Evolutionary conservation across 2,113 vertebrate genomes (phyloP), one percentile per base, ranked within the genome.

Genomic region (Centropus unirufus): DNA sequence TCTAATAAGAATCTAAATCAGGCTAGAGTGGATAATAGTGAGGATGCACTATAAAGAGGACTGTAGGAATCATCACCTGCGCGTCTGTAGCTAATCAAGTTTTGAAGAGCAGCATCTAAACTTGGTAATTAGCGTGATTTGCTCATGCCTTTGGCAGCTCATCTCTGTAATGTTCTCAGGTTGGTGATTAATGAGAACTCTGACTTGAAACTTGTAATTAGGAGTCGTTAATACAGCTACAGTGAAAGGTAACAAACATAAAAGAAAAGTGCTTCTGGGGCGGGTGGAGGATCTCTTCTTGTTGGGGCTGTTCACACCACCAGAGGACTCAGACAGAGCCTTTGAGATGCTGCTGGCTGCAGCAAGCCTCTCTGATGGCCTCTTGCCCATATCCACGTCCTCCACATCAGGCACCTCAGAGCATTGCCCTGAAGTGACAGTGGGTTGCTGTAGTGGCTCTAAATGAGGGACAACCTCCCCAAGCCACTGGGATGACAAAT

Each of bases 81-180:
- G 24, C 83, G 39, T 92, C 94, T 92, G 74, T 74, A 87, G 68
- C 36, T 92, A 83, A 89, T 89, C 80, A 84, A 32, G 62, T 87
- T 97, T 70, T 92, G 68, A 93, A 89, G 46, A 93, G 66, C 80
- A 90, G 61, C 73, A 66, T 46, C 69, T 93, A 68, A 82, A 95
- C 30, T 68, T 75, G 66, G 86, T 72, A 90, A 93, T 95, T 89
- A 90, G 26, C 57, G 30, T 78, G 72, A 88, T 93, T 90, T 90
- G 47, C 79, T 93, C 85, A 87, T 89, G 77, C 68, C 44, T 83
- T 78, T 92, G 64, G 87, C 95, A 91, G 62, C 58, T 84, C 90
- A 76, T 96, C 62, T 5, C 34, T 47, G 82, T 61, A 46, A 79
- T 69, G n/a, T 96, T 96, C 78, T 87, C 63, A 73, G 78, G 69